phyloP scores from a whole-genome alignment of 2,113 vertebrate species.

The Romanogobio albipinnatus region DNA sequence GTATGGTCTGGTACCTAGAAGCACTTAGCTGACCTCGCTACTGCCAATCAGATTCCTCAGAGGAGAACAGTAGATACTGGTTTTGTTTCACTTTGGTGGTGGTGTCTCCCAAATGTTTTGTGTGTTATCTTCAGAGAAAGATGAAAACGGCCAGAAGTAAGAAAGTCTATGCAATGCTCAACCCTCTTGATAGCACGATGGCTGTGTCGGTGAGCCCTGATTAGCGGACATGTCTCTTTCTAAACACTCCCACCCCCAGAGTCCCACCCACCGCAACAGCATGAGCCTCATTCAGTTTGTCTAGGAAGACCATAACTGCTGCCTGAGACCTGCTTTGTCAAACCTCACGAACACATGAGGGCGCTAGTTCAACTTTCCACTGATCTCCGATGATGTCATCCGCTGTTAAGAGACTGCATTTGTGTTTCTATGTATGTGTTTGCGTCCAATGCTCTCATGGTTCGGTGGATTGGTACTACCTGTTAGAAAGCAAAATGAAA shows the following conservation, averaged over 20 bases:
- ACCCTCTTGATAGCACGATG: constrained; percentile 51
- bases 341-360: not conserved
- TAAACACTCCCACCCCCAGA: constrained; percentile 45
- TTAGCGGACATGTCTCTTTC: not conserved
- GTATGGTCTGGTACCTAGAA: constrained; percentile 12
- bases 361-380: not conserved
- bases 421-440: constrained; percentile 45
- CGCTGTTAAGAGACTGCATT: constrained; percentile 65
- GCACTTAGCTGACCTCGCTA: constrained; percentile 56
- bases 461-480: constrained; percentile 56
- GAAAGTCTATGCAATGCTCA: constrained; percentile 78
- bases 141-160: constrained; percentile 66
- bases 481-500: not conserved
- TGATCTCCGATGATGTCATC: constrained; percentile 58
- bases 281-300: constrained; percentile 36
- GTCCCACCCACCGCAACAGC: constrained; percentile 52
- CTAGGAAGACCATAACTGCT: constrained; percentile 18
- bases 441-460: constrained; percentile 64
- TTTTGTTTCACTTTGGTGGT: constrained; percentile 41
- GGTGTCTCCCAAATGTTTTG: constrained; percentile 72
- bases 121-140: constrained; percentile 40
- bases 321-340: constrained; percentile 5
- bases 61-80: constrained; percentile 43
- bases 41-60: constrained; percentile 58
- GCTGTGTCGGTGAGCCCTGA: constrained; percentile 21